Evolutionary conservation across 2,888 invertebrate species (phyloP), one percentile per base, ranked within the genome.

Genomic region (Marasmarcha lunaedactyla): DNA sequence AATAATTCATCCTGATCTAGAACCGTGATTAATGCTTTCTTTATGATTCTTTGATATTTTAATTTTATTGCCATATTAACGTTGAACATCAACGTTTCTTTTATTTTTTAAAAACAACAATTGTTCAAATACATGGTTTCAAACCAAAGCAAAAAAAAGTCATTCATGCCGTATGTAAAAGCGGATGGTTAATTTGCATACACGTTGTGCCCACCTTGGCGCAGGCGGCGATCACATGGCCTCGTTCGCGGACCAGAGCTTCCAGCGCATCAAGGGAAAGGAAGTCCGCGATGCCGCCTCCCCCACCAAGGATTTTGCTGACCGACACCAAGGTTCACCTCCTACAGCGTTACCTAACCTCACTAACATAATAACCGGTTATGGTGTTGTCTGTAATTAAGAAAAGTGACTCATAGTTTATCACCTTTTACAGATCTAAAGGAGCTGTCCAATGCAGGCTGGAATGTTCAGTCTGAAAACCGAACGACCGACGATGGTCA

Each of bases 251-350:
- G 91, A 92, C 72, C 91, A 92, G 72, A 90, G 88, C 63, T 92
- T 91, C 77, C 86, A 90, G 66, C 89, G 90, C 47, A 85, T 91
- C 68, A 92, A 92, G 78, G 87, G 88, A 54, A 91, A 92, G 78
- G 91, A 92, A 76, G 89, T 92, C 46, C 86, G 91, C 42, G 92
- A 92, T 64, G 91, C 91, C 13, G 89, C 89, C 71, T 90, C 90
- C 43, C 91, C 92, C 15, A 89, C 89, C 41, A 86, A 87, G 69
- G 89, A 89, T 62, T 78, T 72, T 50, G 20, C 20, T 20, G 81
- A 74, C 68, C 70, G 71, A 61, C 72, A 69, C 62, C 76, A 78
- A 81, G 84, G 84, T 84, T 56, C 55, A 55, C 56, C 50, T 54
- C 57, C 55, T 50, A 55, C 52, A 47, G 54, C 51, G 45, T 48